These are phyloP conservation scores for Eutrigla gurnardus DNA, from an alignment of 2,797 vertebrate species.

Conservation along the genomic window DNA sequence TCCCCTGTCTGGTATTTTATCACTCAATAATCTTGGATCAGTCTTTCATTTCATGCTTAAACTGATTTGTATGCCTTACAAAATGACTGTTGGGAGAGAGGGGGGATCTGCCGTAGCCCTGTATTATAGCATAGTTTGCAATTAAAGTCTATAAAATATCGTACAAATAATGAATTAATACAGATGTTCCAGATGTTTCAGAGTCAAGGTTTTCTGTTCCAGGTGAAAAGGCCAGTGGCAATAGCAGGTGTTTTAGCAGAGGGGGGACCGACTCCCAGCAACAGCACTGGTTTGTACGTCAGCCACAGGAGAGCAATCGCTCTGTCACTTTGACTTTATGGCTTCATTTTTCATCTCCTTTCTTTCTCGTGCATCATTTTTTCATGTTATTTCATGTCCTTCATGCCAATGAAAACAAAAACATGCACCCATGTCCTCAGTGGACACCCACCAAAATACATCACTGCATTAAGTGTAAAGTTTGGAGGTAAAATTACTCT, in stretches of 20 bases:
- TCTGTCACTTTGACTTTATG: conserved; percentile 24
- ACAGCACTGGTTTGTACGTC: conserved; percentile 22
- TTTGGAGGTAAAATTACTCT: too few species aligned
- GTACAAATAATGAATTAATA: neutral
- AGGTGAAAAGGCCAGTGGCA: conserved; percentile 15
- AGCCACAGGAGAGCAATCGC: conserved; percentile 16
- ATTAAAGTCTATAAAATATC: neutral
- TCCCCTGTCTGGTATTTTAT: conserved; percentile 26
- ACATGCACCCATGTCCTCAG: neutral
- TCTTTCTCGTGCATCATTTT: conserved; percentile 5
- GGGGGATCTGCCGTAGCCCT: neutral
- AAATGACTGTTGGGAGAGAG: conserved; percentile 12
- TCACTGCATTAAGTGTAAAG: too few species aligned
- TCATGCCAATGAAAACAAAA: neutral
- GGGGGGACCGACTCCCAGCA: neutral
- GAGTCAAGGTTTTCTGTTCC: conserved; percentile 26
- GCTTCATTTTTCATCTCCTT: conserved; percentile 49
- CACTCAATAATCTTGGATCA: conserved; percentile 25
- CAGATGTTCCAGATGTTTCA: conserved; percentile 45
- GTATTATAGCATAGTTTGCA: neutral
- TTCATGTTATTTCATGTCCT: conserved; percentile 4
- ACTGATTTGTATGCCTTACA: conserved; percentile 24
- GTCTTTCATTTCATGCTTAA: conserved; percentile 40
- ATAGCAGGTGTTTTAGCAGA: conserved; percentile 48
- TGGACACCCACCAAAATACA: neutral